Conservation (phyloP, 2,888 invertebrate genomes). For the Germaria angustata region DNA sequence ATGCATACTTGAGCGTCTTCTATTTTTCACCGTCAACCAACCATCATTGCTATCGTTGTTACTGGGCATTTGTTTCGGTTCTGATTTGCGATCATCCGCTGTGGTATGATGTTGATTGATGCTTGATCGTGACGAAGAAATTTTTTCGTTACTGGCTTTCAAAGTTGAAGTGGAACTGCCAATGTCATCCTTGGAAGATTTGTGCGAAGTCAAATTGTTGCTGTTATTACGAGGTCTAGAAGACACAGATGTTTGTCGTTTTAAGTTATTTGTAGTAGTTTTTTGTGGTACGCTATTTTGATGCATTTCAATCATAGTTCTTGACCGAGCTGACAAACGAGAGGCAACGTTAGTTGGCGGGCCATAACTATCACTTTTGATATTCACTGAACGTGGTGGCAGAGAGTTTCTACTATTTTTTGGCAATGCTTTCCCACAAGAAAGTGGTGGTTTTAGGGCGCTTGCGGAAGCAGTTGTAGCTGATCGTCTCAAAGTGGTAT, state of each 20-base stretch:
- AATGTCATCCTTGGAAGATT: slow-evolving; percentile 76
- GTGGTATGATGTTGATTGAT: slow-evolving; percentile 66
- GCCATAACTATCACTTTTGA: slow-evolving; percentile 73
- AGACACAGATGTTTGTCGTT: slow-evolving; percentile 35
- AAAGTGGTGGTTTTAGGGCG: slow-evolving; percentile 54
- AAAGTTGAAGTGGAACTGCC: slow-evolving; percentile 79
- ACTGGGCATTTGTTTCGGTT: slow-evolving; percentile 75
- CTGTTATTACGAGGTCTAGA: background rate
- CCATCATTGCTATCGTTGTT: slow-evolving; percentile 83
- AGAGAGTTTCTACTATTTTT: slow-evolving; percentile 49
- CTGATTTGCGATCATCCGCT: slow-evolving; percentile 73
- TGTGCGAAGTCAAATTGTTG: slow-evolving; percentile 67
- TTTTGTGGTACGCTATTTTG: slow-evolving; percentile 52
- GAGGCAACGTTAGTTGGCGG: slow-evolving; percentile 76
- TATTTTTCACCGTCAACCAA: slow-evolving; percentile 93
- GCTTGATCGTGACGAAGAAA: slow-evolving; percentile 75
- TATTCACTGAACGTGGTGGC: slow-evolving; percentile 62
- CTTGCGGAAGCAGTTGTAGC: slow-evolving; percentile 59
- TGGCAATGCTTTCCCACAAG: slow-evolving; percentile 44
- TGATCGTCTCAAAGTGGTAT: slow-evolving; percentile 55
- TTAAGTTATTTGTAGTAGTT: slow-evolving; percentile 18
- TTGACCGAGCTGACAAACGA: slow-evolving; percentile 77
- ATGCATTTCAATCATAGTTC: slow-evolving; percentile 79
- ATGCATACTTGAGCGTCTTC: slow-evolving; percentile 85
- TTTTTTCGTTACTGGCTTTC: slow-evolving; percentile 78